Evolutionary conservation across 2,888 invertebrate genomes (phyloP).

Genomic region (Noctua janthina): DNA sequence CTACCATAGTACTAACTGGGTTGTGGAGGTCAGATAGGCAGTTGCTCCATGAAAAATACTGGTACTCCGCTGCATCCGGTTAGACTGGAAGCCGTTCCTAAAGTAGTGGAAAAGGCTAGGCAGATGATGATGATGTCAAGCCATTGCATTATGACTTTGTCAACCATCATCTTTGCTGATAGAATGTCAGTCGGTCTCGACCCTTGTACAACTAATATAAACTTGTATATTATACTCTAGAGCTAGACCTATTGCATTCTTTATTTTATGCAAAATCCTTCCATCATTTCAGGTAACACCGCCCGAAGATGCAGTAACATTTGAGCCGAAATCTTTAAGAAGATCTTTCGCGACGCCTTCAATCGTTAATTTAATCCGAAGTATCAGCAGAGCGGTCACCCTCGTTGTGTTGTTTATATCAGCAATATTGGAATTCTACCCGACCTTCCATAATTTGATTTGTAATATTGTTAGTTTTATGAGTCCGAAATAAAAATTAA

Average conservation of each 20-base stretch:
- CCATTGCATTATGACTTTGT: background rate
- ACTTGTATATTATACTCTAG: background rate
- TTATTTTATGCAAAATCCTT: background rate
- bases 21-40: background rate
- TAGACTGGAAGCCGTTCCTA: background rate
- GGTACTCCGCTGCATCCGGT: background rate
- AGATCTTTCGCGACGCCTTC: conserved; percentile 72
- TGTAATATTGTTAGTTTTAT: conserved; percentile 68
- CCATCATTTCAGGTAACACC: conserved; percentile 79
- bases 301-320: conserved; percentile 71
- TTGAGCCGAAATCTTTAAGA: conserved; percentile 76
- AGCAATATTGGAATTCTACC: conserved; percentile 80
- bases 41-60: background rate
- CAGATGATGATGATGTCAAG: background rate
- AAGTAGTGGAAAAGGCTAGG: background rate
- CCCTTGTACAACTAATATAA: no score
- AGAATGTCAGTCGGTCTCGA: background rate
- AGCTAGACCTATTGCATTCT: no score
- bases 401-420: conserved; percentile 75
- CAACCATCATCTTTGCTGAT: background rate
- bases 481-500: conserved; percentile 49
- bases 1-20: background rate
- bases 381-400: conserved; percentile 75
- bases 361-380: conserved; percentile 76
- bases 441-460: conserved; percentile 72